A percentile compares a stretch with the other conserved stretches of the same genome.
These are phyloP conservation scores for Bubo scandiacus DNA, from an alignment of 2,113 vertebrate species.

Conservation along the genomic window DNA sequence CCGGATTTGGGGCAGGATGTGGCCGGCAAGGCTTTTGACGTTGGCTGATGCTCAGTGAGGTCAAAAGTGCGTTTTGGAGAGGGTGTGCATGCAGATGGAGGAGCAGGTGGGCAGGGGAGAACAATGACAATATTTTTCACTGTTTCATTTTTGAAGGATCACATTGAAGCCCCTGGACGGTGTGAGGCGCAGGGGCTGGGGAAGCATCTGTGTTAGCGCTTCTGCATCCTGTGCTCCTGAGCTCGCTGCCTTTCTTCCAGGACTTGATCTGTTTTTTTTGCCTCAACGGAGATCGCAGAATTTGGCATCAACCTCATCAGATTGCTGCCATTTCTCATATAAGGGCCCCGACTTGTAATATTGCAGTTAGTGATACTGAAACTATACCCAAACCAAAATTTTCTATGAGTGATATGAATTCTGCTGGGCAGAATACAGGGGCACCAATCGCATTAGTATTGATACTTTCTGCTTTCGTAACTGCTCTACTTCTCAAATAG, in stretches of 20 bases:
- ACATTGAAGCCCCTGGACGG: background rate
- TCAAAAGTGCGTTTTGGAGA: background rate
- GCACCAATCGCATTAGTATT: constrained; percentile 13
- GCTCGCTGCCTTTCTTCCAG: background rate
- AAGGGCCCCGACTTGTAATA: background rate
- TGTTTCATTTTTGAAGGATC: background rate
- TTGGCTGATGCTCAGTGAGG: background rate
- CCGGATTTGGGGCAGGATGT: background rate
- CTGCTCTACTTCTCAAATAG: background rate
- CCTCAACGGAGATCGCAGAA: background rate
- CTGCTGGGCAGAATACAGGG: background rate
- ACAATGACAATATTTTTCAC: background rate
- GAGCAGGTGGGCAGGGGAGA: background rate
- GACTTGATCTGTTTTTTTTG: rapidly evolving
- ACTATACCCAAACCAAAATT: background rate
- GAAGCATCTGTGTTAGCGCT: background rate
- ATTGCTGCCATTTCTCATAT: background rate
- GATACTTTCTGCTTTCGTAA: constrained; percentile 28
- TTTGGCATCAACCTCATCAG: background rate
- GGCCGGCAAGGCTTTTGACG: rapidly evolving
- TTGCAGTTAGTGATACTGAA: background rate
- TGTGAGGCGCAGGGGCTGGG: background rate
- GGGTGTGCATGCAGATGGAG: background rate
- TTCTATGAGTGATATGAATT: background rate
- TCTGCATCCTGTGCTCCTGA: background rate